A percentile compares a stretch with the other conserved stretches of the same genome.
Conservation (phyloP, 2,113 vertebrate species). For the Xiphophorus maculatus region DNA sequence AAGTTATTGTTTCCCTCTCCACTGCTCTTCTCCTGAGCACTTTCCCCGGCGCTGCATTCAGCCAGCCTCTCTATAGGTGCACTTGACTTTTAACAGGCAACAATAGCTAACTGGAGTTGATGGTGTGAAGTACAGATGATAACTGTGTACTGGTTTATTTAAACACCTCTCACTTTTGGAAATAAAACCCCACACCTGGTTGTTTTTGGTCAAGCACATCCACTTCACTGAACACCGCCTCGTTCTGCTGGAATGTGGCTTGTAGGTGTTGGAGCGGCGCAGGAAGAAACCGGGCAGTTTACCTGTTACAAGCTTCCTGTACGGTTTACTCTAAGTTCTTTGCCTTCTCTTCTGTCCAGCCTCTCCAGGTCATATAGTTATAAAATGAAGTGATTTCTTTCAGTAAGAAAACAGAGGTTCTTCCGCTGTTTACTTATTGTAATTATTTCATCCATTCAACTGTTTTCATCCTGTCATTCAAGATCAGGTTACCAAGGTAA, state of each 20-base stretch:
- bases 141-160: slow-evolving; percentile 27
- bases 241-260: not conserved
- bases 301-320: not conserved
- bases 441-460: too few relatives aligned
- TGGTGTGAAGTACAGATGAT: slow-evolving; percentile 31
- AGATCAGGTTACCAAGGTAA: too few relatives aligned
- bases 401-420: too few relatives aligned
- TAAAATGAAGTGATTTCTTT: too few relatives aligned
- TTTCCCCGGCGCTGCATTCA: not conserved
- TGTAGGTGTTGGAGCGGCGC: slow-evolving; percentile 2
- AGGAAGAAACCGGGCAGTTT: not conserved
- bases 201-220: slow-evolving; percentile 1
- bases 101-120: slow-evolving; percentile 40
- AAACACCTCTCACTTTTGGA: slow-evolving; percentile 40
- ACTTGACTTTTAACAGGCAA: slow-evolving; percentile 49
- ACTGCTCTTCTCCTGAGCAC: not conserved
- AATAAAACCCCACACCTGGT: slow-evolving; percentile 13
- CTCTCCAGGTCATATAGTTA: too few relatives aligned
- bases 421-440: too few relatives aligned
- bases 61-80: slow-evolving; percentile 4
- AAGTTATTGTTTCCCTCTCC: not conserved
- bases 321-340: too few relatives aligned
- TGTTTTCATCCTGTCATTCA: too few relatives aligned
- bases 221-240: slow-evolving; percentile 36
- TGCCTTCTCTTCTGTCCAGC: not conserved